Percentiles rank a stretch among this genome's conserved stretches.
Conservation (phyloP, 2,888 invertebrate genomes). For the Galeruca laticollis region DNA sequence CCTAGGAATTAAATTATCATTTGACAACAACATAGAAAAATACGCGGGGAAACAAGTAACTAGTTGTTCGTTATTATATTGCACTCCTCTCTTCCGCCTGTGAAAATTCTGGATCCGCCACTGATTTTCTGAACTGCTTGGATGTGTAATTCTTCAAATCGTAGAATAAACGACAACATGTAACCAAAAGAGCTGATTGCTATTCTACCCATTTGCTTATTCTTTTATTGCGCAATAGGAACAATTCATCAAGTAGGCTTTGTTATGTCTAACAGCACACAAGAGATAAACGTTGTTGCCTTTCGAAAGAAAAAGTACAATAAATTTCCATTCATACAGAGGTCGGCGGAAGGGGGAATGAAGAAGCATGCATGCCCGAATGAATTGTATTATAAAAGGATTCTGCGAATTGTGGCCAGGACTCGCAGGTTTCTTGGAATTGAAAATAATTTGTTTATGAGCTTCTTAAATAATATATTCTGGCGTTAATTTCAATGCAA, state of each 20-base stretch:
- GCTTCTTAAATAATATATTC: too few species aligned
- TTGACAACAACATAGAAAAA: too few species aligned
- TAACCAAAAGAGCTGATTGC: neutral
- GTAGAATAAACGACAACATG: neutral
- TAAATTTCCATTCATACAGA: conserved; percentile 11
- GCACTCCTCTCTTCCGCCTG: too few species aligned
- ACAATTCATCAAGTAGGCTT: conserved; percentile 16
- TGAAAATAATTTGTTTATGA: too few species aligned
- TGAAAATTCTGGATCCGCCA: too few species aligned
- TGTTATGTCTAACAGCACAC: conserved; percentile 7
- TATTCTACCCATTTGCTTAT: conserved; percentile 8
- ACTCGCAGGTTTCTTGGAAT: neutral
- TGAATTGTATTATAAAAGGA: neutral
- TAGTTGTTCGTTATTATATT: too few species aligned
- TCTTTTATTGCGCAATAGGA: neutral
- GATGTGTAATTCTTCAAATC: neutral
- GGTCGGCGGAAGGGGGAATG: neutral
- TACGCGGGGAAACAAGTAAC: too few species aligned
- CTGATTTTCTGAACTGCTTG: neutral
- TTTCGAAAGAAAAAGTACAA: conserved; percentile 8
- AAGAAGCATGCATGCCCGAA: neutral
- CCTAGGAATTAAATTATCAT: too few species aligned
- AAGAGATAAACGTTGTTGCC: conserved; percentile 9
- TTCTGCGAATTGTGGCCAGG: neutral
- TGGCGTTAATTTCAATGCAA: too few species aligned